A percentile compares a stretch with the other conserved stretches of the same genome.
phyloP scores from a whole-genome alignment of 2,113 vertebrate species.

The Gymnocephalus cernua region DNA sequence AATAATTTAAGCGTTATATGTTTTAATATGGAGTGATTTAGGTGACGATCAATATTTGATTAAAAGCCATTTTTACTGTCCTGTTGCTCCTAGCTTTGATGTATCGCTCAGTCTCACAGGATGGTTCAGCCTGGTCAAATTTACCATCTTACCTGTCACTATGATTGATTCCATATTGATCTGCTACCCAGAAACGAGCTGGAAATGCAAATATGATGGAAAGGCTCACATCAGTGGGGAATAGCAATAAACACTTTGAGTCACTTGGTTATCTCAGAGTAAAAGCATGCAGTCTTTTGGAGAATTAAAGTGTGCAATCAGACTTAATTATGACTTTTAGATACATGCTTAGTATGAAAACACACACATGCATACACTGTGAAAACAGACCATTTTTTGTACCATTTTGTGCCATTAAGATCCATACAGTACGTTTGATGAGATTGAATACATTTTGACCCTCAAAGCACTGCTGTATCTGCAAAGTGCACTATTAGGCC shows the following conservation, averaged over 20 bases:
- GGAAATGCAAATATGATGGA: conserved; percentile 82
- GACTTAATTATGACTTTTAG: conserved; percentile 14
- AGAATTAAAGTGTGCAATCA: conserved; percentile 4
- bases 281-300: conserved; percentile 23
- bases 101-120: conserved; percentile 72
- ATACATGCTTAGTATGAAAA: not conserved
- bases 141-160: conserved; percentile 81
- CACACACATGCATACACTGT: not conserved
- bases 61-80: conserved; percentile 76
- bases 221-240: conserved; percentile 61
- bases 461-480: not conserved
- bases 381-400: not conserved
- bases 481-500: not conserved
- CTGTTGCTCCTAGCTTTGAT: conserved; percentile 72
- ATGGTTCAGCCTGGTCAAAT: conserved; percentile 77
- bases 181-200: conserved; percentile 70
- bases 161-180: conserved; percentile 84
- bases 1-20: conserved; percentile 46
- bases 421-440: not conserved
- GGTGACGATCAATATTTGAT: conserved; percentile 79
- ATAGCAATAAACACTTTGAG: conserved; percentile 61
- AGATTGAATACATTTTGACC: not conserved
- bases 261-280: conserved; percentile 38
- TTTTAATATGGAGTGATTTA: conserved; percentile 73
- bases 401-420: conserved; percentile 1